Evolutionary conservation across 92 coral and sea anemone genomes (phyloP).

Genomic region (Montipora capitata): DNA sequence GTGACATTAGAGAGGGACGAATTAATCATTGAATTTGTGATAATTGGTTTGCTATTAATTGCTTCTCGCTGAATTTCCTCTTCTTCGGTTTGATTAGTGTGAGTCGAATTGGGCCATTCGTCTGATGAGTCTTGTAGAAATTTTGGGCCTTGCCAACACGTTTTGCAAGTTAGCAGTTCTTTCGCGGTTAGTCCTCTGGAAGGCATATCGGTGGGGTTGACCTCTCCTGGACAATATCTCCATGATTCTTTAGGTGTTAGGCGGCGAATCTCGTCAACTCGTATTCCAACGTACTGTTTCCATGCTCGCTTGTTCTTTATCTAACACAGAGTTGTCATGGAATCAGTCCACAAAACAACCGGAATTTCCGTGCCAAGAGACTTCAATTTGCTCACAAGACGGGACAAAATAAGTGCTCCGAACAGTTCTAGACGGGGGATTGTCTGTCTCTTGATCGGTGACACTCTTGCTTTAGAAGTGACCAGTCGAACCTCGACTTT

Average conservation of each 20-base stretch:
- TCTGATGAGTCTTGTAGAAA: conserved; percentile 37
- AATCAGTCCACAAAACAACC: conserved; percentile 49
- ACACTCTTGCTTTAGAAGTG: conserved; percentile 80
- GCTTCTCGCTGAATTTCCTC: conserved; percentile 41
- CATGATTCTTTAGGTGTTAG: conserved; percentile 32
- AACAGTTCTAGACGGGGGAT: conserved; percentile 82
- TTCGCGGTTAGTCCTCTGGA: conserved; percentile 69
- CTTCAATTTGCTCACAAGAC: conserved; percentile 53
- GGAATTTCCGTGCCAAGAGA: conserved; percentile 35
- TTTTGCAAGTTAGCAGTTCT: conserved; percentile 26
- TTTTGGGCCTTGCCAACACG: conserved; percentile 72
- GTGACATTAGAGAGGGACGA: too few species aligned
- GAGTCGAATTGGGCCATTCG: conserved; percentile 54
- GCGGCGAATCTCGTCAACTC: conserved; percentile 53
- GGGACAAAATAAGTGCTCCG: conserved; percentile 73
- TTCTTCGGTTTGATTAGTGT: conserved; percentile 33
- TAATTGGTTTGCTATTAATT: conserved; percentile 24
- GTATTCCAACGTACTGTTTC: conserved; percentile 50
- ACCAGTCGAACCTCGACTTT: conserved; percentile 54
- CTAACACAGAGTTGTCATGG: conserved; percentile 71
- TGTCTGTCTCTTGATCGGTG: conserved; percentile 78
- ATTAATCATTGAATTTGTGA: conserved; percentile 13
- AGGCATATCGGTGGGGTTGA: conserved; percentile 71
- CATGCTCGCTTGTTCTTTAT: conserved; percentile 57
- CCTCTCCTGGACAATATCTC: conserved; percentile 49